Percentiles rank a stretch among this genome's conserved stretches.
Evolutionary conservation across 92 coral and sea anemone genomes (phyloP).

Genomic region (Micromussa lordhowensis): DNA sequence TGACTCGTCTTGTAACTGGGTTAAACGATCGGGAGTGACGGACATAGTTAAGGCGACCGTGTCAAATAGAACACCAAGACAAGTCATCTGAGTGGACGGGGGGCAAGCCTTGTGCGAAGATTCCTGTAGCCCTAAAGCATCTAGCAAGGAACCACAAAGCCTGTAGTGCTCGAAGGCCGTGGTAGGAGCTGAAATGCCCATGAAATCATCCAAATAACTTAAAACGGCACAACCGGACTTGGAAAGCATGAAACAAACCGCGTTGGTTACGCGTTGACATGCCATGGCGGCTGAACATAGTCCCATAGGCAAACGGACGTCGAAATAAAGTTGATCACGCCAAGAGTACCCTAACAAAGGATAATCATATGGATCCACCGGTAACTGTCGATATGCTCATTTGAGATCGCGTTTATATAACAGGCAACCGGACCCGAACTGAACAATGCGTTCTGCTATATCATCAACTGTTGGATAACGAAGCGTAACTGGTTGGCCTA

Average conservation of each 20-base stretch:
- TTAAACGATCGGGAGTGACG: slow-evolving; percentile 13
- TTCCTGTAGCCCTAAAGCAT: slow-evolving; percentile 24
- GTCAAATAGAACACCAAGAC: too few species aligned
- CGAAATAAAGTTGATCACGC: neutral
- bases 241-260: slow-evolving; percentile 1
- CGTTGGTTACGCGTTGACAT: too few species aligned
- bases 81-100: neutral
- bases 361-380: neutral
- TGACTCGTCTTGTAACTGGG: slow-evolving; percentile 14
- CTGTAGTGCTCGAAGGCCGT: neutral
- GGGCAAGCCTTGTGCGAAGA: slow-evolving; percentile 36
- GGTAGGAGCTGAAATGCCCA: neutral
- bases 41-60: too few species aligned
- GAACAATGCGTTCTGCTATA: too few species aligned
- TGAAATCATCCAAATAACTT: slow-evolving; percentile 5
- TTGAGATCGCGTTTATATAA: too few species aligned
- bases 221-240: neutral
- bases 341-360: neutral
- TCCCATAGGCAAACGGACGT: neutral
- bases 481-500: too few species aligned
- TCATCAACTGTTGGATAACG: too few species aligned
- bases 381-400: too few species aligned
- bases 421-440: too few species aligned
- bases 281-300: too few species aligned
- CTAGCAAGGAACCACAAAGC: neutral